phyloP scores from a whole-genome alignment of 2,113 vertebrate genomes.

The Sylvicapra grimmia region DNA sequence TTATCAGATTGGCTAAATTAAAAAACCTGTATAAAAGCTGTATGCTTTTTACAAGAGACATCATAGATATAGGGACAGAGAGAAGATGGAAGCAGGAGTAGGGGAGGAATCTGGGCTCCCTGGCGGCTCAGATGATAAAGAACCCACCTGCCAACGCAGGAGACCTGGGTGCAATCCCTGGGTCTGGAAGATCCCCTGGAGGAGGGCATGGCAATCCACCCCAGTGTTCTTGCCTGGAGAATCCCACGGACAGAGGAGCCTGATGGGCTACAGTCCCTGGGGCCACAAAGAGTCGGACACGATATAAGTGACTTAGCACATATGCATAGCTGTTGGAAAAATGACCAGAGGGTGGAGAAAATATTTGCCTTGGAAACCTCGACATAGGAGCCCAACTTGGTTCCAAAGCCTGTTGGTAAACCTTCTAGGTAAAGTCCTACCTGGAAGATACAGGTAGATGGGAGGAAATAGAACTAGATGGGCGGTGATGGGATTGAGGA shows the following conservation, averaged over 20 bases:
- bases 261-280: neutral
- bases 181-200: neutral
- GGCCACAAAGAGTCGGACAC: rapidly evolving
- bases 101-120: neutral
- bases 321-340: neutral
- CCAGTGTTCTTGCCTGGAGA: neutral
- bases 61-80: neutral
- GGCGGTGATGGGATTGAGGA: neutral
- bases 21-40: neutral
- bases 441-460: neutral
- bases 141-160: neutral
- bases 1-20: neutral
- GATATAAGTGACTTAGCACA: neutral
- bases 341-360: neutral
- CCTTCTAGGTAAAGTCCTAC: neutral
- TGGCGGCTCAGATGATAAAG: neutral
- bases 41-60: neutral
- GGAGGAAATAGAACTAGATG: neutral
- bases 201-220: neutral
- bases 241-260: neutral
- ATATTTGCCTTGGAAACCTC: neutral
- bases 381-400: neutral
- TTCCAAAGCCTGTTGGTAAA: neutral
- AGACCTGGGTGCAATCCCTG: neutral
- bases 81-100: neutral